Percentiles rank a stretch among this genome's conserved stretches.
Evolutionary conservation across 2,113 vertebrate species (phyloP).

Genomic region (Oncorhynchus tshawytscha): DNA sequence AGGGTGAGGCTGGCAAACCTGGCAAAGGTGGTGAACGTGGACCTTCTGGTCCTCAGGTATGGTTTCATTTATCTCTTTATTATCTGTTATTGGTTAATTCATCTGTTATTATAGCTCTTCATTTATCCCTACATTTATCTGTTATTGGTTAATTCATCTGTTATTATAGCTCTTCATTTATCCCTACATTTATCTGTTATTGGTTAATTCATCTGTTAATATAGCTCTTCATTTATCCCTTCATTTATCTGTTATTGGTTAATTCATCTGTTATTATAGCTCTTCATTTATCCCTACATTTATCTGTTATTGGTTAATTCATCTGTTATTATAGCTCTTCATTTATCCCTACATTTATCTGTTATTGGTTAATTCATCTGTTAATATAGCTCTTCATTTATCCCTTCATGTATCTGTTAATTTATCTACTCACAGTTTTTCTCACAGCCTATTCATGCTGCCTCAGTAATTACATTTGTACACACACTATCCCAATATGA

Average conservation of each 20-base stretch:
- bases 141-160: neutral
- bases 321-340: neutral
- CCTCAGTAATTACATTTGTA: too few species aligned
- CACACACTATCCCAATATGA: too few species aligned
- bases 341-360: too few species aligned
- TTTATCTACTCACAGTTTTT: too few species aligned
- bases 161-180: neutral
- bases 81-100: neutral
- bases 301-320: neutral
- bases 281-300: neutral
- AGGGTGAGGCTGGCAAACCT: slow-evolving; percentile 63
- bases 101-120: neutral
- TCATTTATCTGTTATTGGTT: neutral
- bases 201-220: neutral
- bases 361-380: neutral
- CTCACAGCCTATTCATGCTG: too few species aligned
- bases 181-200: neutral
- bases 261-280: neutral
- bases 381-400: neutral
- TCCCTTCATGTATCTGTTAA: neutral
- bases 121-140: too few species aligned
- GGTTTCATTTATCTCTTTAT: neutral
- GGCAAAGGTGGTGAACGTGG: slow-evolving; percentile 70
- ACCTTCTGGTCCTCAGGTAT: slow-evolving; percentile 70
- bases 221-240: neutral